phyloP scores from a whole-genome alignment of 2,113 vertebrate species.

The Prolemur simus region DNA sequence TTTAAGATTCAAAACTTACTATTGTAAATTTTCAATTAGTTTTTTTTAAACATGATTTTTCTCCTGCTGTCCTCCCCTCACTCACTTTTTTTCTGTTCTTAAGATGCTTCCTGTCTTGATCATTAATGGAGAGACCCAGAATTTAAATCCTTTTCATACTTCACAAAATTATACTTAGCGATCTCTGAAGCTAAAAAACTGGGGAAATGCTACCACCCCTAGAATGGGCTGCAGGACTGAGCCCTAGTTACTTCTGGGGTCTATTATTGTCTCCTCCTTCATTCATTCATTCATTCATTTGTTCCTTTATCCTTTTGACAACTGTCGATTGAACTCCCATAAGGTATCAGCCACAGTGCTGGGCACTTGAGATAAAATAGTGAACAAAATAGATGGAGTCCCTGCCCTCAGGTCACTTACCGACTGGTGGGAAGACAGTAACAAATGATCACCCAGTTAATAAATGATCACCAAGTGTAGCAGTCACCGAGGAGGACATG shows the following conservation, averaged over 20 bases:
- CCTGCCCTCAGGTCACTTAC: neutral
- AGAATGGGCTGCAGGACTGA: neutral
- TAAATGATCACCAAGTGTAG: neutral
- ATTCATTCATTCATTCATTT: neutral
- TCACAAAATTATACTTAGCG: neutral
- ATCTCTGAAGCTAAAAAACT: neutral
- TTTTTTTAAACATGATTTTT: conserved; percentile 34
- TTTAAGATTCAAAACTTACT: conserved; percentile 5
- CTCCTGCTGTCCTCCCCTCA: neutral
- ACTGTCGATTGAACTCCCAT: neutral
- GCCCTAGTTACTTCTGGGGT: neutral
- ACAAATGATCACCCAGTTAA: neutral
- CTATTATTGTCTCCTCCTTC: neutral
- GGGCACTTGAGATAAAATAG: neutral
- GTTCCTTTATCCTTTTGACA: neutral
- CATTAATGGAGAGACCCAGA: conserved; percentile 9
- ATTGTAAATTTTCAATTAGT: conserved; percentile 20
- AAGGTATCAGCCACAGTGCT: neutral
- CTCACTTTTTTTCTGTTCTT: neutral
- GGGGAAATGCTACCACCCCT: neutral
- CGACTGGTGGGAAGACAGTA: neutral
- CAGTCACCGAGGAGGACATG: neutral
- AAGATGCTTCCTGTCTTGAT: neutral
- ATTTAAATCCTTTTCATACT: conserved; percentile 2
- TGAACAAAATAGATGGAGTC: neutral